Evolutionary conservation across 2,888 invertebrate species (phyloP).

Genomic region (Leucophenga maculata): DNA sequence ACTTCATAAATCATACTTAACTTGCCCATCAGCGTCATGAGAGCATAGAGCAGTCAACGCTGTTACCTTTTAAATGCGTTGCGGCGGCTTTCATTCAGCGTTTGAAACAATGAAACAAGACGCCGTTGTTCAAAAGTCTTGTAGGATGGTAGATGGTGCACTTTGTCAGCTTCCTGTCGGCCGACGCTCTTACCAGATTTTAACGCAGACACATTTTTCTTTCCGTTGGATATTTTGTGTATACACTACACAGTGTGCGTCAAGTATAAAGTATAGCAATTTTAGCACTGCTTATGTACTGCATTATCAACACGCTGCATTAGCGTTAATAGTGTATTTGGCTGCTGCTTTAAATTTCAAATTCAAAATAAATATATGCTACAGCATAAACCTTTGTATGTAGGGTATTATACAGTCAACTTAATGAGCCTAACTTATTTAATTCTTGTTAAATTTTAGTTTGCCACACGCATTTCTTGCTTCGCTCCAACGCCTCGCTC

Average conservation of each 20-base stretch:
- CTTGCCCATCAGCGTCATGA: neutral
- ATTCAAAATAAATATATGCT: too few species aligned
- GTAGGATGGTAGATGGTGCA: neutral
- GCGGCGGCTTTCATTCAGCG: too few species aligned
- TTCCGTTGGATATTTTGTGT: neutral
- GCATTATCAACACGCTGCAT: too few species aligned
- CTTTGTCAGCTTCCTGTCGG: conserved; percentile 1
- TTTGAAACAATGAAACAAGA: too few species aligned
- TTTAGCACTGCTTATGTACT: too few species aligned
- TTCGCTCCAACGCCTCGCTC: too few species aligned
- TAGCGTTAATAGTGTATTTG: neutral
- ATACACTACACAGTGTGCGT: too few species aligned
- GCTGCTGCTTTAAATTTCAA: too few species aligned
- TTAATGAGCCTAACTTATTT: neutral
- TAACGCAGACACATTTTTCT: neutral
- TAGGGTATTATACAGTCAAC: too few species aligned
- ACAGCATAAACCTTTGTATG: too few species aligned
- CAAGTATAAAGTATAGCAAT: too few species aligned
- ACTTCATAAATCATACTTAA: conserved; percentile 25
- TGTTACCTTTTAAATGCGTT: neutral
- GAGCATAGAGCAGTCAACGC: neutral
- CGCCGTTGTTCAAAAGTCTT: neutral
- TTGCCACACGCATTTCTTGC: too few species aligned
- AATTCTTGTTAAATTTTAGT: neutral
- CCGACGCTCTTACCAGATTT: neutral